Conservation (phyloP, 2,888 invertebrate genomes). For the Cyclophora punctaria region DNA sequence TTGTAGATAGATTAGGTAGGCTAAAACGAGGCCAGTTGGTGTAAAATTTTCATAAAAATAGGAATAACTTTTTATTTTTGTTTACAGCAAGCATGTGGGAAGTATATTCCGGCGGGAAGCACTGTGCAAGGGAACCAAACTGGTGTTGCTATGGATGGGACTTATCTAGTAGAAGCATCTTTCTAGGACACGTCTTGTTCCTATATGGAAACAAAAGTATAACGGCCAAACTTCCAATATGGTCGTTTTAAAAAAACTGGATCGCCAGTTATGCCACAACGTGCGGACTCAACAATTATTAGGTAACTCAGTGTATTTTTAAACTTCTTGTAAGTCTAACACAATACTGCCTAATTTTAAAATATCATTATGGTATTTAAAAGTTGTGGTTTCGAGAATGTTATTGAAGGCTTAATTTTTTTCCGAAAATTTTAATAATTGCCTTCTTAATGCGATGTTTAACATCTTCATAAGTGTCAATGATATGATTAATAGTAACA, state of each 20-base stretch:
- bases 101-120: constrained; percentile 90
- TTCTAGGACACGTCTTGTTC: constrained; percentile 76
- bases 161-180: constrained; percentile 89
- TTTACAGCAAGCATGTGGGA: constrained; percentile 87
- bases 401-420: constrained; percentile 20
- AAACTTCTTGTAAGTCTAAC: constrained; percentile 54
- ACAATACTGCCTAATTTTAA: constrained; percentile 62
- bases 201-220: constrained; percentile 62
- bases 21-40: constrained; percentile 6
- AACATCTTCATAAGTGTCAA: background rate
- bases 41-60: constrained; percentile 4
- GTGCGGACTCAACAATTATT: constrained; percentile 48
- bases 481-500: too few species aligned
- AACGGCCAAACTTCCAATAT: constrained; percentile 9
- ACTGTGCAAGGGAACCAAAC: constrained; percentile 87
- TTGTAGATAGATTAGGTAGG: constrained; percentile 35
- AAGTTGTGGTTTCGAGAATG: constrained; percentile 3
- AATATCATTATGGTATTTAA: constrained; percentile 49
- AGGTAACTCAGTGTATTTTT: constrained; percentile 51
- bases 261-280: too few species aligned
- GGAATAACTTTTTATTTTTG: constrained; percentile 5
- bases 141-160: constrained; percentile 88
- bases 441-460: too few species aligned
- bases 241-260: too few species aligned
- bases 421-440: too few species aligned